Conservation (phyloP, 1,140 invertebrate species). For the Pissodes strobi region DNA sequence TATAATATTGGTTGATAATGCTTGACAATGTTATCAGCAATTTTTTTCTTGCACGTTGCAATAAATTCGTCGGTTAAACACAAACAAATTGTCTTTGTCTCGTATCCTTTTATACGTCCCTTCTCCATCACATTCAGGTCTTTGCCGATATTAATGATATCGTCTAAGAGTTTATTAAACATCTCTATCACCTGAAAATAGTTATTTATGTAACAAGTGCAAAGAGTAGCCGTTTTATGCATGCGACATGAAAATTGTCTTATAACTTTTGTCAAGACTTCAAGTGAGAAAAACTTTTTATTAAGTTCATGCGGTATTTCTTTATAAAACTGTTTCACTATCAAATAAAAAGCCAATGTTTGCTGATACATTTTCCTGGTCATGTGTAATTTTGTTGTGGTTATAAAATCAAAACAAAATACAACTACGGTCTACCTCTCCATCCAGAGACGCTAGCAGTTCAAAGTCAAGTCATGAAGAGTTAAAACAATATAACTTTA, state of each 20-base stretch:
- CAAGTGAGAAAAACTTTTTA: not conserved
- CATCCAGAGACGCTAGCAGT: too few relatives aligned
- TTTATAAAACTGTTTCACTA: too few relatives aligned
- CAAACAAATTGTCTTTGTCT: slow-evolving; percentile 34
- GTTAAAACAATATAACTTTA: too few relatives aligned
- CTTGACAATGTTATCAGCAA: slow-evolving; percentile 33
- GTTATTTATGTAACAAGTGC: too few relatives aligned
- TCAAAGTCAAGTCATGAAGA: too few relatives aligned
- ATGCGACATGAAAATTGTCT: not conserved
- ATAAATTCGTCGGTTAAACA: slow-evolving; percentile 45
- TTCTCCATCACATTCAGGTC: slow-evolving; percentile 36
- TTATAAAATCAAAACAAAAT: too few relatives aligned
- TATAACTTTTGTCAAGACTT: not conserved
- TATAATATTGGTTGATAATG: slow-evolving; percentile 36
- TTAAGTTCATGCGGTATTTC: too few relatives aligned
- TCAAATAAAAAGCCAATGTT: too few relatives aligned
- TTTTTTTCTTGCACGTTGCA: slow-evolving; percentile 26
- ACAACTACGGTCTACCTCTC: too few relatives aligned
- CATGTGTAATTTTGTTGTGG: too few relatives aligned
- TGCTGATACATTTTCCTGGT: too few relatives aligned
- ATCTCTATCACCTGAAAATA: slow-evolving; percentile 22
- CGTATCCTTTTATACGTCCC: slow-evolving; percentile 39
- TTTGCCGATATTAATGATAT: slow-evolving; percentile 29
- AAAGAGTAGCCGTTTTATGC: not conserved
- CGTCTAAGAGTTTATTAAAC: slow-evolving; percentile 36